Conservation (phyloP, 64 coral and sea anemone species). For the Dendronephthya gigantea region DNA sequence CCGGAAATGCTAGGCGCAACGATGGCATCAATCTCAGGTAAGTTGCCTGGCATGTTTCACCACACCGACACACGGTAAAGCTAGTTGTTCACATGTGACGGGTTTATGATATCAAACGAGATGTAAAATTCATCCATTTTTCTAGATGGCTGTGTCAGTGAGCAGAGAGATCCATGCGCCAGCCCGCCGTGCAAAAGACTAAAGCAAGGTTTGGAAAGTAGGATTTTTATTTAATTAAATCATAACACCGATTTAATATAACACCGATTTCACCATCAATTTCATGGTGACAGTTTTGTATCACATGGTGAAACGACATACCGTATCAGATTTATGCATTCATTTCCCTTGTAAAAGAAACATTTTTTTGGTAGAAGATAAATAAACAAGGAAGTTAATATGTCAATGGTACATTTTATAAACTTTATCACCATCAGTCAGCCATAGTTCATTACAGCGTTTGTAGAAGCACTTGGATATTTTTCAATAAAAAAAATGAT, state of each 20-base stretch:
- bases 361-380: no score
- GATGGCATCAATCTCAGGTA: not conserved
- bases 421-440: no score
- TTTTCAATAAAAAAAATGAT: no score
- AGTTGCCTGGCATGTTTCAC: not conserved
- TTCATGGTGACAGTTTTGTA: not conserved
- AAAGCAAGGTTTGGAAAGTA: constrained; percentile 68
- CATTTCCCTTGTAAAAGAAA: no score
- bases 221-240: not conserved
- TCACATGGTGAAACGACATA: no score
- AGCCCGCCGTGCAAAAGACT: constrained; percentile 94
- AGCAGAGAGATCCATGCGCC: constrained; percentile 57
- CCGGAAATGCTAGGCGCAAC: not conserved
- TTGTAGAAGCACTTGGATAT: no score
- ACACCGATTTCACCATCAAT: not conserved
- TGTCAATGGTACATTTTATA: no score
- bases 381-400: no score
- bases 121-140: not conserved
- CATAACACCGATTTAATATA: not conserved
- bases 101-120: not conserved
- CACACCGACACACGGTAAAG: no score
- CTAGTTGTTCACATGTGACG: not conserved
- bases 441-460: no score
- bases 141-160: not conserved
- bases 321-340: no score